Conservation (phyloP, 2,797 vertebrate genomes). For the Antrozous pallidus region DNA sequence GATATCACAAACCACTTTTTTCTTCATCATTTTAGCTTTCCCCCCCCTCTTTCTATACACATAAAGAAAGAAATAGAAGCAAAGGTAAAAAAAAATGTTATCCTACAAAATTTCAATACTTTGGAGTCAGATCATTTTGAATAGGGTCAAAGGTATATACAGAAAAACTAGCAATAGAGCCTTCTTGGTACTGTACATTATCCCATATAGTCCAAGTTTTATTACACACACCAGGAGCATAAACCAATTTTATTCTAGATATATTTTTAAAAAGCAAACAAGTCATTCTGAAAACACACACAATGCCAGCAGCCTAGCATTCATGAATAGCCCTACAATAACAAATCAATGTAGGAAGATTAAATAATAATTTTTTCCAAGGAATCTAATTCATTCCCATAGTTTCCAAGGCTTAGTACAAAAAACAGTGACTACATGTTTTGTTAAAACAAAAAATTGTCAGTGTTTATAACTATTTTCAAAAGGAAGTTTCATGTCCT, state of each 20-base stretch:
- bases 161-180: not conserved
- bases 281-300: not conserved
- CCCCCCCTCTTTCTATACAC: not conserved
- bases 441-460: slow-evolving; percentile 44
- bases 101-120: not conserved
- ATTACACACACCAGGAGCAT: not conserved
- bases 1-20: not conserved
- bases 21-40: not conserved
- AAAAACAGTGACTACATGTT: slow-evolving; percentile 45
- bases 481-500: slow-evolving; percentile 52
- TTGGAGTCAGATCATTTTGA: not conserved
- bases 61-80: not conserved
- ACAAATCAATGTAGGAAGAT: slow-evolving; percentile 7
- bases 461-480: slow-evolving; percentile 34
- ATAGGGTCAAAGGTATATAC: not conserved
- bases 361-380: not conserved
- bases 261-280: not conserved
- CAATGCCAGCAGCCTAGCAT: not conserved
- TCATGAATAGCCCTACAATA: not conserved
- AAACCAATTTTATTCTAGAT: not conserved
- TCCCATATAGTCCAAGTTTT: not conserved
- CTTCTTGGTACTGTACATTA: not conserved
- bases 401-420: slow-evolving; percentile 36
- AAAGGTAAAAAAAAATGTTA: not conserved
- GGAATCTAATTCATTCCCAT: slow-evolving; percentile 55